These are phyloP conservation scores for Papilio gigon DNA, from an alignment of 2,888 invertebrate species.

Conservation along the genomic window DNA sequence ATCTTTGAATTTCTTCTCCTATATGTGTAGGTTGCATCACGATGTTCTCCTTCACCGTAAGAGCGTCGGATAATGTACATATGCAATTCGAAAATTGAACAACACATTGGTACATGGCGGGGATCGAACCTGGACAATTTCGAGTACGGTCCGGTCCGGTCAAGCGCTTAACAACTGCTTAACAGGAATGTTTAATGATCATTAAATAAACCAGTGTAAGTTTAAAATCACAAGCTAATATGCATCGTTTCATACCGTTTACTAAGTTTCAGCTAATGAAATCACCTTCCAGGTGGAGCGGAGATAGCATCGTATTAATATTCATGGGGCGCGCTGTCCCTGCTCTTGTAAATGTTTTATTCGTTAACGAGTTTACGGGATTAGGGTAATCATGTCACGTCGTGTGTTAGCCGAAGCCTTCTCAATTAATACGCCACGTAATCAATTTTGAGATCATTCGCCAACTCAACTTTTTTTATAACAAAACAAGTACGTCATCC, in stretches of 20 bases:
- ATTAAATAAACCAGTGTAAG: too few species aligned
- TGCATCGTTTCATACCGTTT: constrained; percentile 51
- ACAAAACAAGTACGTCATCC: neutral
- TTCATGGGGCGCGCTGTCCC: constrained; percentile 67
- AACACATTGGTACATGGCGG: too few species aligned
- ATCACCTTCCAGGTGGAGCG: constrained; percentile 75
- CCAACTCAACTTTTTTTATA: constrained; percentile 33
- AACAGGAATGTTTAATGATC: too few species aligned
- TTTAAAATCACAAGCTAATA: neutral
- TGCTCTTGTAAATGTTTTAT: constrained; percentile 80
- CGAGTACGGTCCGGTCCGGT: too few species aligned
- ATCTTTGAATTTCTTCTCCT: too few species aligned
- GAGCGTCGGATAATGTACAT: too few species aligned
- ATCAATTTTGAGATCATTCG: constrained; percentile 62
- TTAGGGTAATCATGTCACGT: constrained; percentile 80
- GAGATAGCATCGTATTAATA: constrained; percentile 75
- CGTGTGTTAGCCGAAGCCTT: constrained; percentile 66
- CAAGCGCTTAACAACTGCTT: too few species aligned
- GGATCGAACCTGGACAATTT: too few species aligned
- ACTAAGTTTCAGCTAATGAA: constrained; percentile 68
- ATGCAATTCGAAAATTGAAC: too few species aligned
- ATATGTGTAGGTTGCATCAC: too few species aligned
- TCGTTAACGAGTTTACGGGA: constrained; percentile 77
- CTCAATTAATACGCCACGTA: constrained; percentile 72
- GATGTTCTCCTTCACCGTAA: too few species aligned